A percentile compares a stretch with the other conserved stretches of the same genome.
Conservation (phyloP, 1,140 invertebrate species). For the Habropoda laboriosa region DNA sequence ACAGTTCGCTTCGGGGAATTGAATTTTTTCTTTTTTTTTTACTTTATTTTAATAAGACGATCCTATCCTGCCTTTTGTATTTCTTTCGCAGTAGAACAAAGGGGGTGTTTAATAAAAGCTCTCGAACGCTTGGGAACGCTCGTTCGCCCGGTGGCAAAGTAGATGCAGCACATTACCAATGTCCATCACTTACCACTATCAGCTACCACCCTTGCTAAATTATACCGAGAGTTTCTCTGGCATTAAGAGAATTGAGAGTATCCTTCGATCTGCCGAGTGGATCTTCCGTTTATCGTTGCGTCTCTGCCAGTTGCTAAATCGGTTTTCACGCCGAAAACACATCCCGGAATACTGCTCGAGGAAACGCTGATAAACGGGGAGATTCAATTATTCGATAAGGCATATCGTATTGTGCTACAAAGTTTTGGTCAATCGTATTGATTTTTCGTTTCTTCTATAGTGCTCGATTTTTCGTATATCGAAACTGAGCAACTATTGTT, state of each 20-base stretch:
- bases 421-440: neutral
- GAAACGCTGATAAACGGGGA: neutral
- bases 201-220: slow-evolving; percentile 69
- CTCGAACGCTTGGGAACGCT: slow-evolving; percentile 45
- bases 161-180: slow-evolving; percentile 80
- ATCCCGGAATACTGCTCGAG: neutral
- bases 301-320: neutral
- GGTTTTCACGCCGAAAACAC: neutral
- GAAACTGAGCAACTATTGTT: neutral
- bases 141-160: slow-evolving; percentile 64
- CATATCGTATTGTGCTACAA: neutral
- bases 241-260: slow-evolving; percentile 64
- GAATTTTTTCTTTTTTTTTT: neutral
- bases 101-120: slow-evolving; percentile 75
- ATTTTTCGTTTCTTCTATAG: neutral
- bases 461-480: neutral
- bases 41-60: slow-evolving; percentile 15
- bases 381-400: neutral
- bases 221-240: slow-evolving; percentile 69
- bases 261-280: slow-evolving; percentile 43
- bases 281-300: slow-evolving; percentile 29
- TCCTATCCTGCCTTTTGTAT: slow-evolving; percentile 31
- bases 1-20: neutral
- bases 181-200: slow-evolving; percentile 80
- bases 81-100: slow-evolving; percentile 60